Percentiles rank a stretch among this genome's conserved stretches.
Conservation (phyloP, 2,797 vertebrate species). For the Nyctalus aviator region DNA sequence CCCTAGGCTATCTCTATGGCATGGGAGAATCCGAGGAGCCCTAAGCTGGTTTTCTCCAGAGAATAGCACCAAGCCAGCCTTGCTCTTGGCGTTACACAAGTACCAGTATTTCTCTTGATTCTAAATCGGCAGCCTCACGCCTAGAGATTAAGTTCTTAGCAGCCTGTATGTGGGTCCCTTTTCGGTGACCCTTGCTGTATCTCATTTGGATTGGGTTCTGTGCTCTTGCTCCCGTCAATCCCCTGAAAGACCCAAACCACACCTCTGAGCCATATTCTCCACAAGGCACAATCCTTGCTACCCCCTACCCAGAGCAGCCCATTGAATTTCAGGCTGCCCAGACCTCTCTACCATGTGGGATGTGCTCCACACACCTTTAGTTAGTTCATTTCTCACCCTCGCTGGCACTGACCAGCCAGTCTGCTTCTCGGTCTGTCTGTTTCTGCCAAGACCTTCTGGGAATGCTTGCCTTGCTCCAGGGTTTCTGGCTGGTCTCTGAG, state of each 20-base stretch:
- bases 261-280: background rate
- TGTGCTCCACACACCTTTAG: background rate
- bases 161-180: background rate
- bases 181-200: background rate
- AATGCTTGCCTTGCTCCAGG: conserved; percentile 22
- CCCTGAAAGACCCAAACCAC: background rate
- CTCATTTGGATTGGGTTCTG: background rate
- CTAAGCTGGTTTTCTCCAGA: conserved; percentile 12
- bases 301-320: background rate
- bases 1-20: background rate
- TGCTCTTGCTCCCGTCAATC: background rate
- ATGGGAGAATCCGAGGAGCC: conserved; percentile 21
- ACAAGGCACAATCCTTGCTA: background rate
- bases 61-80: background rate
- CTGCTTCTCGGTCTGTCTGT: conserved; percentile 15
- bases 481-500: conserved; percentile 58
- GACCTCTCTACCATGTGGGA: background rate
- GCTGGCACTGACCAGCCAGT: background rate
- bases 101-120: background rate
- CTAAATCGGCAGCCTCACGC: background rate
- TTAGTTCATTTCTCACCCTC: background rate
- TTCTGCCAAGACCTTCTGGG: conserved; percentile 72
- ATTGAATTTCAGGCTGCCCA: background rate
- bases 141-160: background rate
- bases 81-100: background rate